Evolutionary conservation across 2,888 invertebrate species (phyloP).

Genomic region (Zhengitettix transpicula): DNA sequence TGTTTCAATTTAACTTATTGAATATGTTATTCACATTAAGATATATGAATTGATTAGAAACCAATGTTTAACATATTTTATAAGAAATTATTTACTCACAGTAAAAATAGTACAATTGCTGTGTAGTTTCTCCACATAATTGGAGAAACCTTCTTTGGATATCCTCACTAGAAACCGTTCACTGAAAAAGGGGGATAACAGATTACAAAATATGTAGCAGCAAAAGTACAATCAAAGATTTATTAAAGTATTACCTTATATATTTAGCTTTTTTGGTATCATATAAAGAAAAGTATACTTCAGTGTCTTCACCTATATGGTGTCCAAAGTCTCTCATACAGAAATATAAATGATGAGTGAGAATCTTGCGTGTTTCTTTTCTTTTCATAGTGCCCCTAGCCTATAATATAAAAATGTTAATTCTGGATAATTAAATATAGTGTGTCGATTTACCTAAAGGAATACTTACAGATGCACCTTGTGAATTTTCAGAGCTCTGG

Average conservation of each 20-base stretch:
- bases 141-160: slow-evolving; percentile 78
- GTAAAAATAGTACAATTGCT: slow-evolving; percentile 83
- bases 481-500: slow-evolving; percentile 34
- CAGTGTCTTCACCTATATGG: slow-evolving; percentile 73
- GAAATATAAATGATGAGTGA: slow-evolving; percentile 68
- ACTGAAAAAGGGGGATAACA: slow-evolving; percentile 25
- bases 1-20: no score
- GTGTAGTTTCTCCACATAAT: slow-evolving; percentile 72
- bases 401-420: slow-evolving; percentile 19
- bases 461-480: slow-evolving; percentile 27
- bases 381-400: slow-evolving; percentile 38
- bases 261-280: slow-evolving; percentile 62
- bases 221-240: background rate
- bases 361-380: slow-evolving; percentile 36
- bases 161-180: slow-evolving; percentile 80
- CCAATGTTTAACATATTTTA: background rate
- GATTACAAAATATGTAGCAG: background rate
- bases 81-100: slow-evolving; percentile 30
- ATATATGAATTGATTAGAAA: no score
- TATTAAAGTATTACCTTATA: slow-evolving; percentile 33
- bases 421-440: background rate
- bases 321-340: slow-evolving; percentile 80
- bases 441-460: background rate
- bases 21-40: no score
- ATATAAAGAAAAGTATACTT: slow-evolving; percentile 73